Evolutionary conservation across 1,140 invertebrate genomes (phyloP).

Genomic region (Agraylea sexmaculata): DNA sequence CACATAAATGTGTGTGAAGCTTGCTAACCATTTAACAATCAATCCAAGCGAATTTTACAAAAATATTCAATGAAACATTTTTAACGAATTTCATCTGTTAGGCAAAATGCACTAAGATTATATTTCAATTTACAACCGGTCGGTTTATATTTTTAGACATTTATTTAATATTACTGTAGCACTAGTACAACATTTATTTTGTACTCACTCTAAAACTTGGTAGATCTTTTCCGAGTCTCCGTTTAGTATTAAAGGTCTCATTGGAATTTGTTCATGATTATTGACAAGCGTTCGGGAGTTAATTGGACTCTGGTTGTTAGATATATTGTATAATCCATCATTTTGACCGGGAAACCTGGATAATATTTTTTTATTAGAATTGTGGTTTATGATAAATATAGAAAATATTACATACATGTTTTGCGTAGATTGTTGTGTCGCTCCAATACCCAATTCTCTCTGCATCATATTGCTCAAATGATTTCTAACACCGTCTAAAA

Average conservation of each 20-base stretch:
- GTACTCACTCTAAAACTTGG: slow-evolving; percentile 59
- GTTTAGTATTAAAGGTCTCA: slow-evolving; percentile 60
- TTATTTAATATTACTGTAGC: too few species aligned
- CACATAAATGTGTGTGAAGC: too few species aligned
- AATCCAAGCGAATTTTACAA: too few species aligned
- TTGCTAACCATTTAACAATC: too few species aligned
- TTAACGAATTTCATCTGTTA: too few species aligned
- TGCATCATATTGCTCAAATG: slow-evolving; percentile 41
- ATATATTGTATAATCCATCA: slow-evolving; percentile 12
- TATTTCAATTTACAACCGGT: too few species aligned
- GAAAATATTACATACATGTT: slow-evolving; percentile 35
- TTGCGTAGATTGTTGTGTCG: slow-evolving; percentile 25
- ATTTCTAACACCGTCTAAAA: slow-evolving; percentile 33
- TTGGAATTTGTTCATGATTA: slow-evolving; percentile 64
- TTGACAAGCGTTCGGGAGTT: too few species aligned
- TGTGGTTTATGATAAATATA: too few species aligned
- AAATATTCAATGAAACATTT: too few species aligned
- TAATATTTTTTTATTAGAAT: slow-evolving; percentile 1
- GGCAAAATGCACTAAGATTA: too few species aligned
- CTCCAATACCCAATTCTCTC: slow-evolving; percentile 31
- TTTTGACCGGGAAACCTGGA: slow-evolving; percentile 14
- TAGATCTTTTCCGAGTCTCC: slow-evolving; percentile 50
- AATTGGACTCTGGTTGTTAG: slow-evolving; percentile 13
- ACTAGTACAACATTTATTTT: slow-evolving; percentile 1
- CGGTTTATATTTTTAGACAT: too few species aligned